Evolutionary conservation across 2,888 invertebrate genomes (phyloP).

Genomic region (Loripinus fragilis): DNA sequence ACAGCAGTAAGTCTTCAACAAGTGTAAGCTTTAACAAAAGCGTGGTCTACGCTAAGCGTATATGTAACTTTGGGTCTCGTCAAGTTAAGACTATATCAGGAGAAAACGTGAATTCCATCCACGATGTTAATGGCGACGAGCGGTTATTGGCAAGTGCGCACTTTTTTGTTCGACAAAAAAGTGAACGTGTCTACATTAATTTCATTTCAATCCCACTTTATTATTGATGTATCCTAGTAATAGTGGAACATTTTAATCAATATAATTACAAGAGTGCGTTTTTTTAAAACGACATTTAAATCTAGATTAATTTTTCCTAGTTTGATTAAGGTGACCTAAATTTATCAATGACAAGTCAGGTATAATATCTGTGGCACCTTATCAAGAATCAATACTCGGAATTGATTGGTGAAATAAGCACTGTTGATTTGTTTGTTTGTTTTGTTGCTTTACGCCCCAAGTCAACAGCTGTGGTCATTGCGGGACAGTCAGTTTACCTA

Average conservation of each 20-base stretch:
- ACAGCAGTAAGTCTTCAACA: no score
- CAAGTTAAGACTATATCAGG: background rate
- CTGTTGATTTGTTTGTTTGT: no score
- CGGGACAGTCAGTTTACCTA: no score
- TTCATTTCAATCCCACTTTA: background rate
- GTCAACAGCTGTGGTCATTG: no score
- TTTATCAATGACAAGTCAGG: background rate
- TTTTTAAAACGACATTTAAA: background rate
- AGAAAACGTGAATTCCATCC: background rate
- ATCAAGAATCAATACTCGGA: background rate
- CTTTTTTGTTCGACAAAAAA: background rate
- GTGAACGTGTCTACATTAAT: background rate
- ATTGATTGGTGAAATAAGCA: background rate
- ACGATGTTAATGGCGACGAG: background rate
- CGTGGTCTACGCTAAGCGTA: no score
- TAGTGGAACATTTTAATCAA: background rate
- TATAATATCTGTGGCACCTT: background rate
- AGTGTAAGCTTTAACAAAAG: no score
- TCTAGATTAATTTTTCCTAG: background rate
- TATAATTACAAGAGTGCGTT: background rate
- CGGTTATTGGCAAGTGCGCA: background rate
- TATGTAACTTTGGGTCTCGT: constrained; percentile 1
- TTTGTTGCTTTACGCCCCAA: no score
- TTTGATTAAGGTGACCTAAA: background rate
- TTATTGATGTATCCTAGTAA: background rate